Percentiles rank a stretch among this genome's conserved stretches.
Conservation (phyloP, 1,140 invertebrate species). For the Cotesia typhae region DNA sequence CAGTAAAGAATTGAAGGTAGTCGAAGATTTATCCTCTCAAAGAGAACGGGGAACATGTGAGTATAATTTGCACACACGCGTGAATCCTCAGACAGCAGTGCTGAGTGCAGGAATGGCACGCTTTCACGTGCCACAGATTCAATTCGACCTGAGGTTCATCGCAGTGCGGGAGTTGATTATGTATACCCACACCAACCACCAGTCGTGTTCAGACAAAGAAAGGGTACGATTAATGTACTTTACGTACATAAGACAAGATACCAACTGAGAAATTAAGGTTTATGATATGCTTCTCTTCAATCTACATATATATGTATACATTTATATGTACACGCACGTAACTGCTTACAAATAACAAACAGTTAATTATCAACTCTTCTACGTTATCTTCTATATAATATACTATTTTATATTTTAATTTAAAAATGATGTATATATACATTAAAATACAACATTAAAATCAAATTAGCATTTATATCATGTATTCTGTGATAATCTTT, state of each 20-base stretch:
- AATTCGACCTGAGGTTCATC: slow-evolving; percentile 24
- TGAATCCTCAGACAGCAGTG: slow-evolving; percentile 19
- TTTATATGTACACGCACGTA: not conserved
- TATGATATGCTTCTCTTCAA: not conserved
- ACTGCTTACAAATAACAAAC: not conserved
- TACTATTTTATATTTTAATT: no score
- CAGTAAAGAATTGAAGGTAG: not conserved
- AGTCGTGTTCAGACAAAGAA: slow-evolving; percentile 4
- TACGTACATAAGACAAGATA: slow-evolving; percentile 3
- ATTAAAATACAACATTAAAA: not conserved
- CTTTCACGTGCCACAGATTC: slow-evolving; percentile 39
- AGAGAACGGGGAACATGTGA: not conserved
- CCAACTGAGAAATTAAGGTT: not conserved
- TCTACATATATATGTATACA: not conserved
- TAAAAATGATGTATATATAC: not conserved
- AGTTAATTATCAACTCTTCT: slow-evolving; percentile 1
- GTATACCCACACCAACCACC: slow-evolving; percentile 33
- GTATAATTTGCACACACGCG: slow-evolving; percentile 27
- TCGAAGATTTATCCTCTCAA: slow-evolving; percentile 17
- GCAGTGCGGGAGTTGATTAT: slow-evolving; percentile 28
- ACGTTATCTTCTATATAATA: not conserved
- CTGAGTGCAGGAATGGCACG: slow-evolving; percentile 19
- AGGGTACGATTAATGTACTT: slow-evolving; percentile 21
- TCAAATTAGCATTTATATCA: no score
- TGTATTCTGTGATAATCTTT: no score